Conservation (phyloP, 35 echinoderm and acorn worm genomes). For the Holothuria glaberrima region DNA sequence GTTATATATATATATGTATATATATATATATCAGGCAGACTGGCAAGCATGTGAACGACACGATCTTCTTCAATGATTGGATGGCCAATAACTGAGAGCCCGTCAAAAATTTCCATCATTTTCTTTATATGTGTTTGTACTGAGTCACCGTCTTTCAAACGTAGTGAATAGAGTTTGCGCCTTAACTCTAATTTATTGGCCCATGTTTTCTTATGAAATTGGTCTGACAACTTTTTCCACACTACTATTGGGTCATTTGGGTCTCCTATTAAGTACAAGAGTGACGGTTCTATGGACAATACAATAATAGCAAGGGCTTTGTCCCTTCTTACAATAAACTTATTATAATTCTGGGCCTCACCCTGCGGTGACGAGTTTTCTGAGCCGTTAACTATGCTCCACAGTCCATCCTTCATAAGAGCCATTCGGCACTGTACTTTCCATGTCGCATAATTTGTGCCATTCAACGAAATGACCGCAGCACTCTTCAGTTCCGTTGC, state of each 20-base stretch:
- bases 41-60: neutral
- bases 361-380: neutral
- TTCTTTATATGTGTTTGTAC: neutral
- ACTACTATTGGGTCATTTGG: neutral
- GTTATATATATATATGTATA: no score
- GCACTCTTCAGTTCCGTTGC: no score
- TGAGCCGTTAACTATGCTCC: neutral
- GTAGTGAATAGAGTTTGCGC: neutral
- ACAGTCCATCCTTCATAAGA: neutral
- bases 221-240: neutral
- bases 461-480: no score
- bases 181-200: neutral
- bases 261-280: neutral
- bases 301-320: neutral
- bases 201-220: neutral
- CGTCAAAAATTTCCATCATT: neutral
- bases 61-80: conserved; percentile 18
- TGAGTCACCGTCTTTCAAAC: neutral
- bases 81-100: neutral
- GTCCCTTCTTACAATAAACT: neutral
- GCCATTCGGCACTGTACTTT: conserved; percentile 6
- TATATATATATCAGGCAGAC: neutral
- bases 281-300: neutral
- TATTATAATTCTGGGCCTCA: neutral
- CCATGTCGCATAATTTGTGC: neutral